These are phyloP conservation scores for Cheilinus undulatus DNA, from an alignment of 2,113 vertebrate species.

Conservation along the genomic window DNA sequence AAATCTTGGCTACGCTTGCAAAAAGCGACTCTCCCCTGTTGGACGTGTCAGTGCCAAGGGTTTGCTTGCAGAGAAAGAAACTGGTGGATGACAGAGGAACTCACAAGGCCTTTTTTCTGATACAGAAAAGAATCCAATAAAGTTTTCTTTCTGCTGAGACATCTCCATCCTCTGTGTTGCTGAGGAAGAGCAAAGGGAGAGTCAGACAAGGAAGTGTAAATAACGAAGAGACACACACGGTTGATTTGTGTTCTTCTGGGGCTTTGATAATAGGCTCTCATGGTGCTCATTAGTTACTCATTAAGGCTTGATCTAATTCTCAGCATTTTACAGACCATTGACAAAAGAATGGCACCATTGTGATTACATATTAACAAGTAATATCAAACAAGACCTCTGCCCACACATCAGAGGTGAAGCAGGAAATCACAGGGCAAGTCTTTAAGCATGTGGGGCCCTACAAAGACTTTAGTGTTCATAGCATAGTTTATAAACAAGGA, in stretches of 20 bases:
- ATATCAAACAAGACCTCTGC: not conserved
- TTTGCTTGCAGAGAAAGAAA: slow-evolving; percentile 56
- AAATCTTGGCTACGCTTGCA: slow-evolving; percentile 69
- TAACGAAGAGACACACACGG: slow-evolving; percentile 8
- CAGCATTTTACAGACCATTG: slow-evolving; percentile 36
- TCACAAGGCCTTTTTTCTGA: slow-evolving; percentile 44
- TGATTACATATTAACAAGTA: not conserved
- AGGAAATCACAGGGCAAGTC: not conserved
- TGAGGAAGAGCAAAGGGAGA: slow-evolving; percentile 5
- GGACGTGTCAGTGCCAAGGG: slow-evolving; percentile 58
- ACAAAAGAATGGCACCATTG: slow-evolving; percentile 15
- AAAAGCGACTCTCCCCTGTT: slow-evolving; percentile 63
- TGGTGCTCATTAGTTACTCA: slow-evolving; percentile 23
- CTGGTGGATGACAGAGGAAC: slow-evolving; percentile 41
- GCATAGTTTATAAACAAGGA: not conserved
- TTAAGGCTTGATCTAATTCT: slow-evolving; percentile 20
- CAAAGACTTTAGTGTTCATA: not conserved
- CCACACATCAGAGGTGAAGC: slow-evolving; percentile 1
- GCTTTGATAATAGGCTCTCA: slow-evolving; percentile 33
- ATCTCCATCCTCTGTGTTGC: slow-evolving; percentile 23
- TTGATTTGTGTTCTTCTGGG: slow-evolving; percentile 28
- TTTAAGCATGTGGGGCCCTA: not conserved
- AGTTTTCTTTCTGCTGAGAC: slow-evolving; percentile 36
- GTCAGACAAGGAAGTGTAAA: slow-evolving; percentile 15
- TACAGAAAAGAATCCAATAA: slow-evolving; percentile 35